These are phyloP conservation scores for Melanostoma mellinum DNA, from an alignment of 2,888 invertebrate species.

Conservation along the genomic window DNA sequence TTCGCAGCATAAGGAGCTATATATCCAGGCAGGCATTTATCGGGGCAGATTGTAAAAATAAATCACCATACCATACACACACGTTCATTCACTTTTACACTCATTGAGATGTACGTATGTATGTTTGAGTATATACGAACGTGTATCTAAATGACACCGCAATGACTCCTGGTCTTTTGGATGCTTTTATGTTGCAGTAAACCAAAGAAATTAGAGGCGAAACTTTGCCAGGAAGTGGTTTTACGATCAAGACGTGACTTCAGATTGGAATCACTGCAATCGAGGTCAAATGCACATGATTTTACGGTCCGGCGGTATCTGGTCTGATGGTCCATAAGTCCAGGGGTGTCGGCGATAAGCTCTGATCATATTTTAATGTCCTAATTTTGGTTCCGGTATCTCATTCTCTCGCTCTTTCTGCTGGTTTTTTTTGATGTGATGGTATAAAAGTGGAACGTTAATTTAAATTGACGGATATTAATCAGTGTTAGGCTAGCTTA, in stretches of 20 bases:
- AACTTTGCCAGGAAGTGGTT: constrained; percentile 55
- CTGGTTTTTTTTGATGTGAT: not conserved
- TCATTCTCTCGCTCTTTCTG: not conserved
- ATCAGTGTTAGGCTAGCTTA: constrained; percentile 36
- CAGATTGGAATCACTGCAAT: constrained; percentile 54
- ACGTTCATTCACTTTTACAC: constrained; percentile 6
- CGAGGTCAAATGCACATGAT: constrained; percentile 58
- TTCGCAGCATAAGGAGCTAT: constrained; percentile 62
- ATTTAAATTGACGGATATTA: constrained; percentile 56
- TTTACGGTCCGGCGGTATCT: constrained; percentile 16
- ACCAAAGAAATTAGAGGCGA: constrained; percentile 62
- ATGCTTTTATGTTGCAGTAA: constrained; percentile 64
- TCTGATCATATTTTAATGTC: constrained; percentile 54
- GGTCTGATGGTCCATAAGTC: constrained; percentile 3
- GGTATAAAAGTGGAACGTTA: constrained; percentile 31
- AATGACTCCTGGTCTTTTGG: constrained; percentile 23
- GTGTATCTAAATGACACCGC: constrained; percentile 2
- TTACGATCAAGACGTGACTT: constrained; percentile 65
- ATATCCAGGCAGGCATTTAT: constrained; percentile 53
- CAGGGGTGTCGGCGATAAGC: constrained; percentile 34
- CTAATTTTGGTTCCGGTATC: not conserved
- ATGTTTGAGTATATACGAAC: not conserved
- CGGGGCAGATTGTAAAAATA: constrained; percentile 61
- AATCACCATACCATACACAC: constrained; percentile 37
- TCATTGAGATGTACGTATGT: not conserved